Evolutionary conservation across 2,888 invertebrate species (phyloP).

Genomic region (Hypena proboscidalis): DNA sequence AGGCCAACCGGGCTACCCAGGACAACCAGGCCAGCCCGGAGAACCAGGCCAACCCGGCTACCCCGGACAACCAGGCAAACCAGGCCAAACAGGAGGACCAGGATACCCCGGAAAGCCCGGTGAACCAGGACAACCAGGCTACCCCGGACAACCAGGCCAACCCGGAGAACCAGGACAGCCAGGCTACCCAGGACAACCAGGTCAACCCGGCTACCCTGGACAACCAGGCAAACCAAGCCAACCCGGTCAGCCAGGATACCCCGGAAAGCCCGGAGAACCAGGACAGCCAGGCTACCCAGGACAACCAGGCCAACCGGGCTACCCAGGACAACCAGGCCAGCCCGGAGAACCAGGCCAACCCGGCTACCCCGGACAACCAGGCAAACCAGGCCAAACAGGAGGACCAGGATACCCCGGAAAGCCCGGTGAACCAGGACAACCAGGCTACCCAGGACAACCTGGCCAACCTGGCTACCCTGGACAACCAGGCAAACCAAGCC

Average conservation of each 20-base stretch:
- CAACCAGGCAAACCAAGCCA: constrained; percentile 22
- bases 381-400: constrained; percentile 32
- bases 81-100: constrained; percentile 4
- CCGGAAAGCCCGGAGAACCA: constrained; percentile 28
- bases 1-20: constrained; percentile 10
- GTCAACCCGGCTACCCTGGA: constrained; percentile 20
- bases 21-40: constrained; percentile 6
- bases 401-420: no score
- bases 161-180: constrained; percentile 20
- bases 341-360: constrained; percentile 21
- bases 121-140: constrained; percentile 62
- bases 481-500: constrained; percentile 57
- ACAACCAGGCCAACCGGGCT: constrained; percentile 39
- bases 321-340: constrained; percentile 39
- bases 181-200: constrained; percentile 19
- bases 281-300: constrained; percentile 57
- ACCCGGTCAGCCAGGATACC: constrained; percentile 16
- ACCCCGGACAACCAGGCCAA: constrained; percentile 23
- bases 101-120: constrained; percentile 11
- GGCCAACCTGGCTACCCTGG: constrained; percentile 44
- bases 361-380: constrained; percentile 18
- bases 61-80: constrained; percentile 2
- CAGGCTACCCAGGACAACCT: constrained; percentile 54
- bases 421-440: constrained; percentile 48
- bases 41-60: constrained; percentile 2